Conservation (phyloP, 1,140 invertebrate genomes). For the Sarcophaga bullata region DNA sequence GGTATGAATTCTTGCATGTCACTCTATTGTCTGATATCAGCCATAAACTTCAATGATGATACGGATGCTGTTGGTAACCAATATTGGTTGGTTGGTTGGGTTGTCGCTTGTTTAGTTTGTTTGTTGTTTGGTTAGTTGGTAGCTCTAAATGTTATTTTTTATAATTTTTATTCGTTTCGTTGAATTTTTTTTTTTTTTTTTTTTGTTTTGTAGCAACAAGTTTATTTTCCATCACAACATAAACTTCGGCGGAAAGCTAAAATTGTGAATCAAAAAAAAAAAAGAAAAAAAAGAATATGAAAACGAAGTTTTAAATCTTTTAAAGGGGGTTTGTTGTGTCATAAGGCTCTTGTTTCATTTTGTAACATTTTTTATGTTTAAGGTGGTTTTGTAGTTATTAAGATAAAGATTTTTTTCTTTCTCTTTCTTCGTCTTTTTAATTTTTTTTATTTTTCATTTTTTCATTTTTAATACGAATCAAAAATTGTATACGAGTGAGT, state of each 20-base stretch:
- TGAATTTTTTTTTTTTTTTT: no score
- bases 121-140: not conserved
- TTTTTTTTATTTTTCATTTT: no score
- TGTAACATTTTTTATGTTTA: slow-evolving; percentile 9
- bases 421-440: no score
- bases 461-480: not conserved
- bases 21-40: no score
- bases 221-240: slow-evolving; percentile 3
- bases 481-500: not conserved
- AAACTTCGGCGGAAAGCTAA: no score
- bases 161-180: not conserved
- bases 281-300: no score
- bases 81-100: no score
- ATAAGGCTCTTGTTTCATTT: slow-evolving; percentile 26
- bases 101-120: no score
- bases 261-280: not conserved
- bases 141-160: slow-evolving; percentile 8
- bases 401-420: not conserved
- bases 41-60: not conserved
- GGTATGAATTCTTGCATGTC: no score
- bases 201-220: slow-evolving; percentile 21
- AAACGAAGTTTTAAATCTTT: slow-evolving; percentile 9
- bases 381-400: slow-evolving; percentile 26
- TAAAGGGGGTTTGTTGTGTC: slow-evolving; percentile 14
- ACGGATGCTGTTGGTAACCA: not conserved